Conservation (phyloP, 2,888 invertebrate genomes). For the Rambutsinella grinnellia region DNA sequence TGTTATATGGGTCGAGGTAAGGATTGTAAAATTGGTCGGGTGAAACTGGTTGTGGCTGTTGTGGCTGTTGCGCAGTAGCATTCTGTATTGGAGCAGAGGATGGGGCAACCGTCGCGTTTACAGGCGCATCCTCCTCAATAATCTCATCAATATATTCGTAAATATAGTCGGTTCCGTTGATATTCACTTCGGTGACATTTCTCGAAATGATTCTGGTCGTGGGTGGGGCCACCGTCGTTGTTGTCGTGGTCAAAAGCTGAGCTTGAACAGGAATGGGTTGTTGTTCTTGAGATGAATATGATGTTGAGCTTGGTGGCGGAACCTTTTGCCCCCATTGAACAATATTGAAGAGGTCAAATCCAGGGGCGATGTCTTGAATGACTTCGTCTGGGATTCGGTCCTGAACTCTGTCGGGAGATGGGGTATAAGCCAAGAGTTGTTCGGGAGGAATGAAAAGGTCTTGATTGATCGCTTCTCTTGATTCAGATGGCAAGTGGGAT, state of each 20-base stretch:
- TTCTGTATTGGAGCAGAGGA: neutral
- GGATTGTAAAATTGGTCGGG: constrained; percentile 32
- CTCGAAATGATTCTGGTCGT: constrained; percentile 41
- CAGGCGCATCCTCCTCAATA: constrained; percentile 37
- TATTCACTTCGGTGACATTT: constrained; percentile 37
- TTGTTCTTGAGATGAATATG: constrained; percentile 38
- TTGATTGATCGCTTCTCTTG: constrained; percentile 21
- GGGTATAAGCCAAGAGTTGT: constrained; percentile 42
- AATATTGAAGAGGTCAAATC: constrained; percentile 40
- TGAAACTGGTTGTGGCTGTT: neutral
- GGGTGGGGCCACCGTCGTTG: constrained; percentile 29
- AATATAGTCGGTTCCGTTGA: constrained; percentile 39
- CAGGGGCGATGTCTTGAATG: constrained; percentile 47
- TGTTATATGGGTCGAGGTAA: constrained; percentile 37
- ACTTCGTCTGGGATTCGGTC: constrained; percentile 43
- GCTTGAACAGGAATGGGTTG: constrained; percentile 18
- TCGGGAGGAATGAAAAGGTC: constrained; percentile 45
- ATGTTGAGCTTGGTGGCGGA: constrained; percentile 37
- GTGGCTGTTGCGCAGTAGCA: neutral
- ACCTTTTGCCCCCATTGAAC: constrained; percentile 49
- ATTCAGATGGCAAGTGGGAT: constrained; percentile 10
- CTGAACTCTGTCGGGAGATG: constrained; percentile 35
- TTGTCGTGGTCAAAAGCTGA: constrained; percentile 12
- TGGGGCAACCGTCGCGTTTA: neutral
- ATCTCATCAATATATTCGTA: constrained; percentile 39